Evolutionary conservation across 2,113 vertebrate species (phyloP), one percentile per base, ranked within the genome.

Genomic region (Hirundichthys speculiger): DNA sequence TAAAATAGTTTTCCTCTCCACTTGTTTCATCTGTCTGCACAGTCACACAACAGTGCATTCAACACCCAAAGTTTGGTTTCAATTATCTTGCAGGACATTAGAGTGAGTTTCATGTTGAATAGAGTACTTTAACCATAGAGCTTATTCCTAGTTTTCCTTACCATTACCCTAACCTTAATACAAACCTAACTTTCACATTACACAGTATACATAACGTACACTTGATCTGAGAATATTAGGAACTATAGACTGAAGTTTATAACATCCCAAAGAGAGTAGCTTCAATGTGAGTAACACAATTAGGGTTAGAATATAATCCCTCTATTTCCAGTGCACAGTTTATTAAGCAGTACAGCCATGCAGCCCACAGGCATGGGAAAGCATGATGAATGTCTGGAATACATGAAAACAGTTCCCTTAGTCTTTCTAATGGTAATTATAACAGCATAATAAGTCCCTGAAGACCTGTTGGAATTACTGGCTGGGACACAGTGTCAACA

Each of bases 371-470:
- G 83, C 80, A 72, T 15, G 27, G 46, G 49, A 16, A 69, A 75
- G 54, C 69, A 71, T 83, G 78, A 89, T 85, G 66, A 81, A 88
- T 81, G 73, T 65, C 22, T 39, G n/a, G 65, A 45, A 73, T 24
- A 41, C 51, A 18, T 55, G 56, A 51, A 72, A 69, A 79, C 64
- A 45, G 59, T 57, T 82, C 69, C 53, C 63, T 46, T 62, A 49
- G 66, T 79, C 63, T 73, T 75, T 80, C 62, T 52, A 75, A 40
- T 80, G 75, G 85, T 86, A 88, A 90, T 88, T 88, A 88, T 72
- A 77, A 74, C 55, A 56, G 63, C 68, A 67, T 82, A 84, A 86
- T 85, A 70, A 63, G 24, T 82, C 85, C 67, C 74, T 5, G 9
- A 79, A 80, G 82, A 73, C 24, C 43, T 6, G 10, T 51, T 56